Base-by-base conservation (phyloP, 30 jellyfish, hydroid and myxozoan genomes). In the Chironex yamaguchii region DNA sequence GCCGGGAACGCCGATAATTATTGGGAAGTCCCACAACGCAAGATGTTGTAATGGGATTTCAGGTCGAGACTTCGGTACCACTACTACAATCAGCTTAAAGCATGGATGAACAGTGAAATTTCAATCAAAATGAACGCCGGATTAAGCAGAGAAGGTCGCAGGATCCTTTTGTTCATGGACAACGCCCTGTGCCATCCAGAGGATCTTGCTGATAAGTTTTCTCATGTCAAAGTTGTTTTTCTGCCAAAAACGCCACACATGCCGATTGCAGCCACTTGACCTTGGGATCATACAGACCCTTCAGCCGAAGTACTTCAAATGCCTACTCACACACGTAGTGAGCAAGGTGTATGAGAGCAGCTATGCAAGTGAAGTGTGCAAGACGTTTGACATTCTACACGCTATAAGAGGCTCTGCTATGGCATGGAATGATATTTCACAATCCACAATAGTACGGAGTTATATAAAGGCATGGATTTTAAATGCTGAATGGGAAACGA, bases 121-220 rank as follows among this genome's bases (percentile, higher is more conserved):
- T 54, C 73, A 50, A 33, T 6, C 28, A 32, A 31, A 14, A 25
- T 82, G 25, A 82, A 82, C 93, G n/a, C n/a, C n/a, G 32, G 4
- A 21, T 17, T 84, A 27, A 11, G 22, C 24, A 3, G 11, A 9
- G 48, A 70, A 36, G 27, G 35, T 4, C 20, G 91, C 42, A 70
- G 24, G 29, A 76, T 81, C 2, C 6, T 71, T 2, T 67, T 83
- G 13, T 70, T 83, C 36, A 24, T 84, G n/a, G 94, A 84, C 82
- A 70, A 84, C 68, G 90, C 94, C 9, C 92, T 90, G 14, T 71
- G 94, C 77, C 94, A 84, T 80, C 69, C 91, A 21, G 91, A 74
- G 0, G 78, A 36, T 23, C 90, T 81, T 24, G 54, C 20, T 4
- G 82, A 26, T 0, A 34, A 11, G 49, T 67, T 64, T 21, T 81